phyloP scores from a whole-genome alignment of 1,140 invertebrate genomes.

The Drosophila parabipectinata region DNA sequence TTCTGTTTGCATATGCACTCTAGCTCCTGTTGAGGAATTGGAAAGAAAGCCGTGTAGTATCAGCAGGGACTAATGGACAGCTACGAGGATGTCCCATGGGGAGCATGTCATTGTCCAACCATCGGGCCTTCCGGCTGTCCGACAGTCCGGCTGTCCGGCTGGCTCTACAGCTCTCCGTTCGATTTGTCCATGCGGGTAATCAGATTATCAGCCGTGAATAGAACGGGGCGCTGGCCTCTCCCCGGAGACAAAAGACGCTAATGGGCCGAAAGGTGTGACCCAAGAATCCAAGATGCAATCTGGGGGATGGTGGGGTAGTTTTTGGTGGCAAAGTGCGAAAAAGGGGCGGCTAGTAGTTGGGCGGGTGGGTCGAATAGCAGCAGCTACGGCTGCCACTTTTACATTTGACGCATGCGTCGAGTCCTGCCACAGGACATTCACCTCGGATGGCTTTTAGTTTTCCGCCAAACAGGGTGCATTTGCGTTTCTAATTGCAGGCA shows the following conservation, averaged over 20 bases:
- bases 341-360: constrained; percentile 11
- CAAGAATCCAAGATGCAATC: constrained; percentile 3
- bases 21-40: no score
- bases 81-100: neutral
- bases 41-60: neutral
- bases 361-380: constrained; percentile 4
- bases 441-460: constrained; percentile 61
- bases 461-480: constrained; percentile 76
- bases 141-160: no score
- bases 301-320: neutral
- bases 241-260: constrained; percentile 6
- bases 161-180: neutral
- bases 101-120: constrained; percentile 5
- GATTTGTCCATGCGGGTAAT: constrained; percentile 2
- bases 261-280: constrained; percentile 9
- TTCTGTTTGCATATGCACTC: no score
- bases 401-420: constrained; percentile 52
- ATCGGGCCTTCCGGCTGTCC: no score
- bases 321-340: constrained; percentile 18
- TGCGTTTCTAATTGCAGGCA: constrained; percentile 60
- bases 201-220: neutral
- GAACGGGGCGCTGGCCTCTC: neutral
- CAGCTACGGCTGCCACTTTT: constrained; percentile 4
- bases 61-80: neutral
- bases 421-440: constrained; percentile 65